These are phyloP conservation scores for Carpatolechia fugitivella DNA, from an alignment of 2,888 invertebrate genomes.

Conservation along the genomic window DNA sequence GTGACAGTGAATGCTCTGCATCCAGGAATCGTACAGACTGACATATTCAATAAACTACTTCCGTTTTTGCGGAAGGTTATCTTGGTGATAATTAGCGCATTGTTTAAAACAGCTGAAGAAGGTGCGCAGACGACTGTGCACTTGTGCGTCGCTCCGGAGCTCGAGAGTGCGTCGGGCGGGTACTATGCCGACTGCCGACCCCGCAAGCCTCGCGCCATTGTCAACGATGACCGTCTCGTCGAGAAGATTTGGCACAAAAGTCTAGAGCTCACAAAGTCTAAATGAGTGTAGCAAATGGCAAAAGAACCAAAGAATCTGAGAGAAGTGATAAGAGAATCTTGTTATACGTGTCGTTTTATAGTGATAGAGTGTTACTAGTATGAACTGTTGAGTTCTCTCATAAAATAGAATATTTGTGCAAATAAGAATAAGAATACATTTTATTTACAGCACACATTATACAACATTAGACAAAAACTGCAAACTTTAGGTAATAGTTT, in stretches of 20 bases:
- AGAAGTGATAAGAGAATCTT: too few relatives aligned
- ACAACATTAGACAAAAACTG: too few relatives aligned
- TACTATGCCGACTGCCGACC: conserved; percentile 89
- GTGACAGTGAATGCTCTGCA: conserved; percentile 90
- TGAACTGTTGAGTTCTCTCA: too few relatives aligned
- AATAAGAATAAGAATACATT: too few relatives aligned
- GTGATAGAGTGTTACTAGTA: too few relatives aligned
- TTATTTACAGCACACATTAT: too few relatives aligned
- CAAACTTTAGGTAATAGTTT: too few relatives aligned
- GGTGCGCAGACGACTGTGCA: conserved; percentile 89
- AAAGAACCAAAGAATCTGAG: too few relatives aligned
- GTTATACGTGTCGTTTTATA: too few relatives aligned
- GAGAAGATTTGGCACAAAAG: conserved; percentile 86
- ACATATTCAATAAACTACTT: conserved; percentile 84
- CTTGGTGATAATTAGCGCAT: conserved; percentile 73
- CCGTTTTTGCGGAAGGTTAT: conserved; percentile 60
- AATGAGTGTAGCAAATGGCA: too few relatives aligned
- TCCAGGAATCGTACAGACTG: conserved; percentile 89
- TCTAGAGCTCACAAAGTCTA: conserved; percentile 18
- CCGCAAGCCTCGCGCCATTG: conserved; percentile 67
- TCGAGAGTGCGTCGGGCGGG: conserved; percentile 83
- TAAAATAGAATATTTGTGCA: too few relatives aligned
- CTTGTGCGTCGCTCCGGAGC: conserved; percentile 85
- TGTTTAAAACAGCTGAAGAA: conserved; percentile 84
- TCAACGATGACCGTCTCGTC: conserved; percentile 82